A percentile compares a stretch with the other conserved stretches of the same genome.
phyloP scores from a whole-genome alignment of 92 coral and sea anemone genomes.

The Micromussa lordhowensis region DNA sequence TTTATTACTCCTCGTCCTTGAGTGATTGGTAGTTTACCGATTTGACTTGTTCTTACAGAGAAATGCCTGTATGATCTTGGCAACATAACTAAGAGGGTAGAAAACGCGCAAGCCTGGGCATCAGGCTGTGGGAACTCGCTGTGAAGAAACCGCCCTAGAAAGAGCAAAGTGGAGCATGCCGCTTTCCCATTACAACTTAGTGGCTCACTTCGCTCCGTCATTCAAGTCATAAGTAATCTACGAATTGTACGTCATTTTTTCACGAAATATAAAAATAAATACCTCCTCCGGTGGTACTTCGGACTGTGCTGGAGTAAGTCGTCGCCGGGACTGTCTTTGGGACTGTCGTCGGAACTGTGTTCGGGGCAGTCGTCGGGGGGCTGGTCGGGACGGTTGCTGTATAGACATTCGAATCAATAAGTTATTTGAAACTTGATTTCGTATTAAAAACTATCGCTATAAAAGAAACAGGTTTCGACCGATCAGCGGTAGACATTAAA shows the following conservation, averaged over 20 bases:
- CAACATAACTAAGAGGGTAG: background rate
- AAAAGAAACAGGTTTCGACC: too few species aligned
- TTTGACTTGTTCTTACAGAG: background rate
- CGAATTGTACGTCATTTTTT: background rate
- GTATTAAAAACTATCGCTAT: too few species aligned
- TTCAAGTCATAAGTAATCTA: background rate
- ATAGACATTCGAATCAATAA: background rate
- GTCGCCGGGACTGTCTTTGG: background rate
- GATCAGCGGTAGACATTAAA: too few species aligned
- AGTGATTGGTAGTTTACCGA: too few species aligned
- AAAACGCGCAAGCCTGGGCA: background rate
- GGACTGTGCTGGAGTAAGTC: background rate
- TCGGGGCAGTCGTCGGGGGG: background rate
- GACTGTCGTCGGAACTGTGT: background rate
- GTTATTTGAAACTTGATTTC: too few species aligned
- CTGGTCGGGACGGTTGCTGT: background rate
- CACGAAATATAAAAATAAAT: background rate
- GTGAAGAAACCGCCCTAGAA: too few species aligned
- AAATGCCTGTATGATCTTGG: background rate
- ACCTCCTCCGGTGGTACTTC: background rate
- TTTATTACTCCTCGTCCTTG: too few species aligned
- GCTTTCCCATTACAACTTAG: background rate
- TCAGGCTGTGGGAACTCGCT: background rate
- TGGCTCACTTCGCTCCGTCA: background rate
- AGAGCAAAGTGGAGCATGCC: background rate